Percentiles rank a stretch among this genome's conserved stretches.
Evolutionary conservation across 2,797 vertebrate species (phyloP).

Genomic region (Chrysocyon brachyurus): DNA sequence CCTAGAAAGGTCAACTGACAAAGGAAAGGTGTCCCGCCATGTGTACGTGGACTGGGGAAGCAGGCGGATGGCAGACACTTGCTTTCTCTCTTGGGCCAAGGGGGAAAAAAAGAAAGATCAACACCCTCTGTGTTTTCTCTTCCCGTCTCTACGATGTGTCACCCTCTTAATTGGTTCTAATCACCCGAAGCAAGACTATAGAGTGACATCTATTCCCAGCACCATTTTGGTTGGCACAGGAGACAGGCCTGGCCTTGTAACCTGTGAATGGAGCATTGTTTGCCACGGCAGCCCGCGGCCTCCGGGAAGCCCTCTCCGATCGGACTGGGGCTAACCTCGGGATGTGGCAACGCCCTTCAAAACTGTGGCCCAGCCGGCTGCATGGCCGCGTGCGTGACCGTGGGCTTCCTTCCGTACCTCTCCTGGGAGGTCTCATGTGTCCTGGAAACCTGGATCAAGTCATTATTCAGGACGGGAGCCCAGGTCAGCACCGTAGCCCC

Average conservation of each 20-base stretch:
- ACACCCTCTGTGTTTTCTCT: conserved; percentile 53
- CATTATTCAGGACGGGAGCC: not conserved
- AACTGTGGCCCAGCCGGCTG: not conserved
- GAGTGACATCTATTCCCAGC: conserved; percentile 77
- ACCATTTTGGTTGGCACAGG: conserved; percentile 82
- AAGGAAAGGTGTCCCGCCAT: conserved; percentile 17
- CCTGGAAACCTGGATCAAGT: not conserved
- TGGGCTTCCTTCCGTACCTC: not conserved
- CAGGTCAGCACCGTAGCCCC: not conserved
- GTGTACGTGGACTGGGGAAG: not conserved
- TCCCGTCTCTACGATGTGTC: conserved; percentile 31
- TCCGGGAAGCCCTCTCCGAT: not conserved
- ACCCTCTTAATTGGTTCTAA: conserved; percentile 76
- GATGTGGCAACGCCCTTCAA: not conserved
- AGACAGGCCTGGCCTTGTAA: conserved; percentile 84
- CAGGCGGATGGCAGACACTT: not conserved
- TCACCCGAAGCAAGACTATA: conserved; percentile 78
- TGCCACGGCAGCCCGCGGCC: not conserved
- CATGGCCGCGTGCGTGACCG: not conserved
- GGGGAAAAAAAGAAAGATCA: not conserved
- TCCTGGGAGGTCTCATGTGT: not conserved
- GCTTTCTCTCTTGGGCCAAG: conserved; percentile 58
- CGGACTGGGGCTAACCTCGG: not conserved
- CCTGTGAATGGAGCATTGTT: conserved; percentile 85
- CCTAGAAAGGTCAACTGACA: not conserved